Percentiles rank a stretch among this genome's conserved stretches.
phyloP scores from a whole-genome alignment of 2,113 vertebrate genomes.

The Petaurus breviceps region DNA sequence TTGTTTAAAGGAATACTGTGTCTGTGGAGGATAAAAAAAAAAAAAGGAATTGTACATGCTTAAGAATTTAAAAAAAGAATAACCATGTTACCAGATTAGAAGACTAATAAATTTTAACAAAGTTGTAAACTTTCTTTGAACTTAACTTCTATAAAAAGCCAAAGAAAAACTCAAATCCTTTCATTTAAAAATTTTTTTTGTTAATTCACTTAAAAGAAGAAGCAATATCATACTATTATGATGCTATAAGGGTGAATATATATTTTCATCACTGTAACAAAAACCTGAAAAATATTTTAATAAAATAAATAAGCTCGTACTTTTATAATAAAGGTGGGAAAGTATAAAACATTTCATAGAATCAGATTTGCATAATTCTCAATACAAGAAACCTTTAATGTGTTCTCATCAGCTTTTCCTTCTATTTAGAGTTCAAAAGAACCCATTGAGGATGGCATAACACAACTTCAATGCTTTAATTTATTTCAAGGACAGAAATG shows the following conservation, averaged over 20 bases:
- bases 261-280: conserved; percentile 14
- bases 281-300: conserved; percentile 22
- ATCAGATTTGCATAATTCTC: background rate
- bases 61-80: background rate
- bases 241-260: background rate
- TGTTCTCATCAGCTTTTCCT: background rate
- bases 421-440: conserved; percentile 12
- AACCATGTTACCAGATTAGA: background rate
- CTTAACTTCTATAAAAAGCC: conserved; percentile 5
- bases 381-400: conserved; percentile 5
- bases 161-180: conserved; percentile 23
- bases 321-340: conserved; percentile 32
- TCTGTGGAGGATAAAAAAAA: conserved; percentile 81
- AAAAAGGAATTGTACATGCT: background rate
- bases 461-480: conserved; percentile 15
- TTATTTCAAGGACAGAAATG: conserved; percentile 34
- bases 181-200: background rate
- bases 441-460: background rate
- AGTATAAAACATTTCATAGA: background rate
- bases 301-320: conserved; percentile 11
- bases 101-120: background rate
- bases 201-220: background rate
- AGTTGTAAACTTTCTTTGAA: conserved; percentile 13
- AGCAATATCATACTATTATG: background rate
- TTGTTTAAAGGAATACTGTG: conserved; percentile 95